Evolutionary conservation across 2,888 invertebrate species (phyloP).

Genomic region (Epistrophella euchroma): DNA sequence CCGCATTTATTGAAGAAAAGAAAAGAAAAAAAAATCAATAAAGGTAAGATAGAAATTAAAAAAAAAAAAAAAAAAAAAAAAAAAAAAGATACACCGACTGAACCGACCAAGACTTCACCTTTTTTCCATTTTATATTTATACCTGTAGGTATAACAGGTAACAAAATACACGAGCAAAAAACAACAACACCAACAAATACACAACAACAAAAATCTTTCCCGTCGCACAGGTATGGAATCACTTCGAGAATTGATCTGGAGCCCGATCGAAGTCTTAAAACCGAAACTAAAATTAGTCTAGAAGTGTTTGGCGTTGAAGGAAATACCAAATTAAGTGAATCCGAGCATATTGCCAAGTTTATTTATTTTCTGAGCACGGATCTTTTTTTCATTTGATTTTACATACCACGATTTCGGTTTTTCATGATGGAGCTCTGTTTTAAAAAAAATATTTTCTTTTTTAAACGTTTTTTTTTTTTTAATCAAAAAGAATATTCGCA

Average conservation of each 20-base stretch:
- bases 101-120: conserved; percentile 63
- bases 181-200: conserved; percentile 67
- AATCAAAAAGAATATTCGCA: conserved; percentile 16
- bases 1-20: conserved; percentile 76
- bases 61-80: conserved; percentile 51
- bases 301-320: conserved; percentile 83
- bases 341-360: conserved; percentile 76
- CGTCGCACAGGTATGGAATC: conserved; percentile 74
- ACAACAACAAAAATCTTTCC: conserved; percentile 54
- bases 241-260: conserved; percentile 78
- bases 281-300: conserved; percentile 84
- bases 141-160: conserved; percentile 74
- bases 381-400: conserved; percentile 62
- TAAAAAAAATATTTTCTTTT: conserved; percentile 31
- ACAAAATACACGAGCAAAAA: conserved; percentile 57
- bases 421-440: conserved; percentile 16
- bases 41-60: conserved; percentile 56
- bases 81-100: conserved; percentile 61
- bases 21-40: conserved; percentile 68
- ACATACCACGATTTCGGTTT: conserved; percentile 40
- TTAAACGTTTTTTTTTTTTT: conserved; percentile 16
- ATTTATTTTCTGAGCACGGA: conserved; percentile 67
- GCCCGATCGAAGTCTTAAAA: conserved; percentile 82
- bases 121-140: conserved; percentile 71
- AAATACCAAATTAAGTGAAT: conserved; percentile 79